These are phyloP conservation scores for Sebastes flavidus DNA, from an alignment of 2,797 vertebrate species.

Conservation along the genomic window DNA sequence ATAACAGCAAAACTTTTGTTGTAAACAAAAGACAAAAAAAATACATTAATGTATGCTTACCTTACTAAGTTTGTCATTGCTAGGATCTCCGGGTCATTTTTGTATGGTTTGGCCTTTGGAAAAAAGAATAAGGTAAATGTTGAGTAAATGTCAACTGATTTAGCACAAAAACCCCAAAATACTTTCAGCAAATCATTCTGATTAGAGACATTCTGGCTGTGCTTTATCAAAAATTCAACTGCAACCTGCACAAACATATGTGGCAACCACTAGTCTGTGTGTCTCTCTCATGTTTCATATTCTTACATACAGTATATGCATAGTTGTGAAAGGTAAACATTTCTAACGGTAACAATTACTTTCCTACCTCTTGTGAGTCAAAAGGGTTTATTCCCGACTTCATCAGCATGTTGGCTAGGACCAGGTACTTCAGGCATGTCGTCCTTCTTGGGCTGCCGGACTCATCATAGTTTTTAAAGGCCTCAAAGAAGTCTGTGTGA, in stretches of 20 bases:
- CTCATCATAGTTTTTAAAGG: slow-evolving; percentile 99
- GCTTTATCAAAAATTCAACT: neutral
- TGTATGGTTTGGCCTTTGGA: slow-evolving; percentile 96
- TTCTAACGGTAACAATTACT: neutral
- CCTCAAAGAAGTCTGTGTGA: slow-evolving; percentile 99
- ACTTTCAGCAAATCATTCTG: neutral
- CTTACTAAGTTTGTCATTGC: slow-evolving; percentile 99
- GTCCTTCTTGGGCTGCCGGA: slow-evolving; percentile 98
- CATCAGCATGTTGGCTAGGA: slow-evolving; percentile 99
- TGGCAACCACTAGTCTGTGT: neutral
- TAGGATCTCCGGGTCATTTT: slow-evolving; percentile 99
- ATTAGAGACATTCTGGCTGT: neutral
- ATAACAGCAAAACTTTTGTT: neutral
- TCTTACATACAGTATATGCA: neutral
- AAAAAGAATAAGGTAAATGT: neutral
- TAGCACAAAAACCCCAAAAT: neutral
- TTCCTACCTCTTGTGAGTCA: slow-evolving; percentile 96
- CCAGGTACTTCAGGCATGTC: slow-evolving; percentile 99
- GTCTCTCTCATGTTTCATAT: neutral
- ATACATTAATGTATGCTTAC: slow-evolving; percentile 79
- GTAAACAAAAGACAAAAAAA: neutral
- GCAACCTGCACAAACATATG: neutral
- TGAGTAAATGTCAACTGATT: neutral
- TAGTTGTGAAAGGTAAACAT: neutral
- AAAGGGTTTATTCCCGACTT: slow-evolving; percentile 99